Evolutionary conservation across 2,888 invertebrate genomes (phyloP), one percentile per base, ranked within the genome.

Genomic region (Stenodema calcarata): DNA sequence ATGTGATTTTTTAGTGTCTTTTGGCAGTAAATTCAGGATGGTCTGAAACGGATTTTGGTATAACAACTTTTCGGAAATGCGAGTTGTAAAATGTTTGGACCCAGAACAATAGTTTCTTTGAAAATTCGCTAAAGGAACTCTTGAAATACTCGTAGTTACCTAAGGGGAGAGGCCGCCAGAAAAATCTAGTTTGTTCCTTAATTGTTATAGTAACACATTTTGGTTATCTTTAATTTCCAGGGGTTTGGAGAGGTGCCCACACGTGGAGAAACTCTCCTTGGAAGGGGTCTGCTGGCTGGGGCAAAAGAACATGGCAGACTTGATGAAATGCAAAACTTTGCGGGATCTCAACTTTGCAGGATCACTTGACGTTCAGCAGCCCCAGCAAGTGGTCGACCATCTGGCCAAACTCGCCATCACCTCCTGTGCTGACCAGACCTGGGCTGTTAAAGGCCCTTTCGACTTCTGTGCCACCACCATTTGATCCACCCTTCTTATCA

Each of bases 401-500:
- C 69, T 86, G 1, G 76, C 86, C 12, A 35, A 47, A 11, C 76
- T 86, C 23, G 35, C 86, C 69, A 86, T 86, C n/a, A 78, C 78
- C 54, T 86, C 86, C 54, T 54, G 86, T 41, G 11, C 62, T 11
- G 78, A 86, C 27, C 84, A 75, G 18, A n/a, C 23, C n/a, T 84
- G 84, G 84, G 75, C 44, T 16, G 44, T 16, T 4, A 79, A 69
- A 69, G 86, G 86, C 1, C 86, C 86, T 9, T 86, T 47, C 50
- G 80, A 27, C n/a, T 80, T 69, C 30, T 44, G 62, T 50, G 16
- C 50, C 0, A 35, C 75, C 75, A 75, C 75, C n/a, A 41, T 28
- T 3, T 75, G 75, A 75, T 23, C 28, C 28, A 28, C 28, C 14
- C 4, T 27, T 47, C 7, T 14, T 62, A 23, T 27, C 18, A 11